phyloP scores from a whole-genome alignment of 1,140 invertebrate species.

The Neodiprion pinetum region DNA sequence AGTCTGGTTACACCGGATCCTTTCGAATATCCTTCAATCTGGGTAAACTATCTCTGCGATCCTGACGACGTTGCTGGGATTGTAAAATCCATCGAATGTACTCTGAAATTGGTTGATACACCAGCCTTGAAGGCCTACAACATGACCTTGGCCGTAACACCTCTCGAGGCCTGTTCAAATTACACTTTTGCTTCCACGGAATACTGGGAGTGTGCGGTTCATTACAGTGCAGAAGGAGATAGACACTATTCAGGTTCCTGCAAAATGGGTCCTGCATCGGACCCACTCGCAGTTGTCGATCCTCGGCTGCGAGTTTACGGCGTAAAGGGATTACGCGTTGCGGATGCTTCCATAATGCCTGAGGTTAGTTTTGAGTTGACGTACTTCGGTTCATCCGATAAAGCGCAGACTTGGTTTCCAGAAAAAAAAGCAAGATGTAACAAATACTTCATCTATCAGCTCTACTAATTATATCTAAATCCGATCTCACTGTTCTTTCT shows the following conservation, averaged over 20 bases:
- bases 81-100: slow-evolving; percentile 60
- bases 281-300: slow-evolving; percentile 76
- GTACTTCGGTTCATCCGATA: not conserved
- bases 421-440: not conserved
- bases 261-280: slow-evolving; percentile 76
- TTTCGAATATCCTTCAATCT: slow-evolving; percentile 64
- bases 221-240: slow-evolving; percentile 78
- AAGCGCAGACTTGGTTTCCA: not conserved
- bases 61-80: slow-evolving; percentile 54
- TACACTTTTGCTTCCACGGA: slow-evolving; percentile 72
- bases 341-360: slow-evolving; percentile 69
- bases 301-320: slow-evolving; percentile 67
- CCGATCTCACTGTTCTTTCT: too few species aligned
- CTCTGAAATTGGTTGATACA: slow-evolving; percentile 55
- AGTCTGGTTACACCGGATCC: slow-evolving; percentile 65
- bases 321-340: slow-evolving; percentile 58
- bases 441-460: not conserved
- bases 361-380: slow-evolving; percentile 37
- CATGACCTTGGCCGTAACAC: slow-evolving; percentile 53
- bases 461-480: too few species aligned
- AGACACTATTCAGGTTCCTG: slow-evolving; percentile 87
- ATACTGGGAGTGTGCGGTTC: slow-evolving; percentile 81
- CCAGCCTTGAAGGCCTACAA: slow-evolving; percentile 58
- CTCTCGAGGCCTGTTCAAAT: slow-evolving; percentile 63
- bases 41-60: slow-evolving; percentile 66